These are phyloP conservation scores for Carlito syrichta DNA, from an alignment of 2,113 vertebrate species.

Conservation along the genomic window DNA sequence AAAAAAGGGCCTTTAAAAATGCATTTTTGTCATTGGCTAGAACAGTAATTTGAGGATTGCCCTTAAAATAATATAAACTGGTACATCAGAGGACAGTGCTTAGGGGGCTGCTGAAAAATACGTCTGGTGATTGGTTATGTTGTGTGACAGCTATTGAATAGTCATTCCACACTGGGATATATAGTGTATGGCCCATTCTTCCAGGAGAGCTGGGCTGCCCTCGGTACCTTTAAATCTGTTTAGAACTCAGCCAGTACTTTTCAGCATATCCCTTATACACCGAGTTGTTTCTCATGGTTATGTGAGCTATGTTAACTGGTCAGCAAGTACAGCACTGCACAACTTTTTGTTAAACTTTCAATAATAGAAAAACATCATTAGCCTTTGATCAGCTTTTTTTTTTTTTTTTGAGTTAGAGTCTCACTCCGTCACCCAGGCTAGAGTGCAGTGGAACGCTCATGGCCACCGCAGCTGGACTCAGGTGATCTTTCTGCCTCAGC, in stretches of 20 bases:
- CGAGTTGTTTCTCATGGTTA: neutral
- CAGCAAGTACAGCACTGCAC: neutral
- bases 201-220: neutral
- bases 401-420: too few relatives aligned
- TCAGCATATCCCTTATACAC: neutral
- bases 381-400: too few relatives aligned
- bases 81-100: neutral
- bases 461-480: too few relatives aligned
- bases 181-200: neutral
- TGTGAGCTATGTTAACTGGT: neutral
- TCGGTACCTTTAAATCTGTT: neutral
- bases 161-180: neutral
- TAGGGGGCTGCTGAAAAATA: neutral
- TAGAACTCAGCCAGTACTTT: neutral
- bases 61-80: neutral
- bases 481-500: too few relatives aligned
- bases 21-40: neutral
- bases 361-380: neutral
- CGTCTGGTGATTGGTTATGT: neutral
- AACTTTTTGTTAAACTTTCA: neutral
- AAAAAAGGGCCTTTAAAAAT: neutral
- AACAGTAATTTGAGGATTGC: neutral
- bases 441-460: too few relatives aligned
- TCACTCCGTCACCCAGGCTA: too few relatives aligned
- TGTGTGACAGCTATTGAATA: neutral